A percentile compares a stretch with the other conserved stretches of the same genome.
phyloP scores from a whole-genome alignment of 2,797 vertebrate species.

The Semaprochilodus insignis region DNA sequence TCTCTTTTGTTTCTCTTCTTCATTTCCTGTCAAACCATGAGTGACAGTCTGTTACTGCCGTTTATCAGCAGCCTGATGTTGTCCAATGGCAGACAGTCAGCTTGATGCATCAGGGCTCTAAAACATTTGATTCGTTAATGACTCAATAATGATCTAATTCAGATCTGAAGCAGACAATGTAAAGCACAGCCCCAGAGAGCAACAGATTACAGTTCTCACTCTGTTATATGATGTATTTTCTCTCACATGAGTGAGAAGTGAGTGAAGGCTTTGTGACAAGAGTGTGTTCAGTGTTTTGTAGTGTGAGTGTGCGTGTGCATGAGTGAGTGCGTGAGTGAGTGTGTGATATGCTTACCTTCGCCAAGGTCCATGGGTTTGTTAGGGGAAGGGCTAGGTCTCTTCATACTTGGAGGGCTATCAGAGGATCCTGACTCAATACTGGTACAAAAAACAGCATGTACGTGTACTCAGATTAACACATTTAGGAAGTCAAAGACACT shows the following conservation, averaged over 20 bases:
- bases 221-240: background rate
- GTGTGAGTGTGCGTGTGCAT: background rate
- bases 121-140: background rate
- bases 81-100: too few relatives aligned
- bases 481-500: too few relatives aligned
- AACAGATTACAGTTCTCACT: background rate
- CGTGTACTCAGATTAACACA: too few relatives aligned
- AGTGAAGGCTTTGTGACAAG: too few relatives aligned
- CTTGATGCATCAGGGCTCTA: too few relatives aligned
- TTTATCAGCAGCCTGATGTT: too few relatives aligned
- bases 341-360: slow-evolving; percentile 85
- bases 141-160: background rate
- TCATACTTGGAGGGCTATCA: slow-evolving; percentile 92
- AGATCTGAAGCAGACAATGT: background rate
- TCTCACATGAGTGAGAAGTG: background rate
- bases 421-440: slow-evolving; percentile 89
- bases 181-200: background rate
- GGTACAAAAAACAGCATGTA: slow-evolving; percentile 31
- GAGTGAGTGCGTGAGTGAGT: background rate
- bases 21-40: too few relatives aligned
- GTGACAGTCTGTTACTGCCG: too few relatives aligned
- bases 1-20: too few relatives aligned
- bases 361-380: slow-evolving; percentile 84
- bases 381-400: slow-evolving; percentile 91
- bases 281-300: too few relatives aligned